These are phyloP conservation scores for Aphaenogaster ashmeadi DNA, from an alignment of 1,140 invertebrate genomes.

Conservation along the genomic window DNA sequence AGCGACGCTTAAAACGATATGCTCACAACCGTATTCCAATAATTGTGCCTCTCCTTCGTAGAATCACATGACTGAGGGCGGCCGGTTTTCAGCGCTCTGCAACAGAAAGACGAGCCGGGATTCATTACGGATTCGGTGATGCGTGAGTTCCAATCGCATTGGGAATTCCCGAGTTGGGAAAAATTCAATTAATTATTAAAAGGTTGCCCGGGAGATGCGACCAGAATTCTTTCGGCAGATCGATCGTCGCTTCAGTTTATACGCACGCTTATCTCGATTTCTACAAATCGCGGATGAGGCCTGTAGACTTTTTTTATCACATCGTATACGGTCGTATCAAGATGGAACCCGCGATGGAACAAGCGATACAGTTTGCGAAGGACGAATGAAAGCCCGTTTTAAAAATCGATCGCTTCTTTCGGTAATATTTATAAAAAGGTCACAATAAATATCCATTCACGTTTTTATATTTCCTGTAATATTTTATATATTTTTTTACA, in stretches of 20 bases:
- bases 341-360: not conserved
- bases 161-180: not conserved
- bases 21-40: slow-evolving; percentile 44
- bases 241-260: not conserved
- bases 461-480: not conserved
- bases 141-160: not conserved
- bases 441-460: not conserved
- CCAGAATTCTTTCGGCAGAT: slow-evolving; percentile 25
- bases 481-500: too few species aligned
- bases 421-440: not conserved
- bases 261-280: slow-evolving; percentile 13
- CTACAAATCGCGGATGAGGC: not conserved
- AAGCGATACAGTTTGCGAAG: not conserved
- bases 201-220: not conserved
- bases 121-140: not conserved
- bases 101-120: slow-evolving; percentile 14
- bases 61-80: slow-evolving; percentile 70
- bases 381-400: not conserved
- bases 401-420: slow-evolving; percentile 9
- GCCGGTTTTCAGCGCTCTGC: slow-evolving; percentile 33
- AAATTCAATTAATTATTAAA: not conserved
- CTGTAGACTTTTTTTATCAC: not conserved
- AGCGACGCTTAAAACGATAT: not conserved
- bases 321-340: not conserved
- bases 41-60: not conserved